Conservation (phyloP, 2,113 vertebrate species). For the Amphilophus citrinellus region DNA sequence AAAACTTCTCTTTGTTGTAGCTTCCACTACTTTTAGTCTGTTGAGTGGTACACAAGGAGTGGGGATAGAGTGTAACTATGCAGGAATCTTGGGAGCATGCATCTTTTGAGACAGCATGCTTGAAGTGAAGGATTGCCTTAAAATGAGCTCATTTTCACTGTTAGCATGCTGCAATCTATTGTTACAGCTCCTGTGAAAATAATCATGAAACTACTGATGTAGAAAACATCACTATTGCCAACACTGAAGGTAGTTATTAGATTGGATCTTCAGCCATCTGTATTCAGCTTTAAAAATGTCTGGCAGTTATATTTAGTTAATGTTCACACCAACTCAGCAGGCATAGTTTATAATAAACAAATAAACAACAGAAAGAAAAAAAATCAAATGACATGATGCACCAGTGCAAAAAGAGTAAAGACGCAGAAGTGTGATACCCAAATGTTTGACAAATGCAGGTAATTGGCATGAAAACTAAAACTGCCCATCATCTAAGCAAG, state of each 20-base stretch:
- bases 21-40: slow-evolving; percentile 14
- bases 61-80: slow-evolving; percentile 3
- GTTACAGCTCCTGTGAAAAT: not conserved
- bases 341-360: not conserved
- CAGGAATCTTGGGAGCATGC: slow-evolving; percentile 30
- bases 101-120: not conserved
- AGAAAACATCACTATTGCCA: slow-evolving; percentile 4
- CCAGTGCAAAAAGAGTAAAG: not conserved
- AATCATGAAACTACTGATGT: not conserved
- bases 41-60: slow-evolving; percentile 38
- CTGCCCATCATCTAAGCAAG: not conserved
- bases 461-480: not conserved
- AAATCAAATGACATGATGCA: not conserved
- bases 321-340: not conserved
- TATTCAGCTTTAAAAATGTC: not conserved
- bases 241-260: not conserved
- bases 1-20: no score
- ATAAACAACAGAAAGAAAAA: not conserved
- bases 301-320: not conserved
- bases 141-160: not conserved
- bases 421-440: not conserved
- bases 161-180: not conserved
- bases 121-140: not conserved
- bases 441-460: not conserved
- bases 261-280: not conserved